Base-by-base conservation (phyloP, 2,113 vertebrate species). In the Oryzias celebensis region DNA sequence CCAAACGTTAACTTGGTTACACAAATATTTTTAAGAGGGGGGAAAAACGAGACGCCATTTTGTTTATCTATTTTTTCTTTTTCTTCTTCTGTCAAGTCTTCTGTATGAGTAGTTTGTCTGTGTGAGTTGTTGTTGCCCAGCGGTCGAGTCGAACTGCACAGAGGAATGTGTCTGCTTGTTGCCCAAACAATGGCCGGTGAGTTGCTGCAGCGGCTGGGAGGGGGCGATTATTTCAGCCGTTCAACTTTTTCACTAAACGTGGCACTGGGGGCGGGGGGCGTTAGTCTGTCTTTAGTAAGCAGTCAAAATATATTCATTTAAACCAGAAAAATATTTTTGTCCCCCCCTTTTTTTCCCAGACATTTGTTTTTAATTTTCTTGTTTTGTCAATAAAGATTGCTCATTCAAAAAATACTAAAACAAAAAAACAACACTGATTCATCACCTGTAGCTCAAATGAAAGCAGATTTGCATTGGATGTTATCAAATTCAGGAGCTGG, bases 101-200 rank as follows among this genome's bases (percentile, higher is more conserved):
- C n/a, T 13, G 12, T 15, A 0, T 1, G 7, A 18, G 26, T 42
- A 17, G 23, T 4, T 44, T 57, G 2, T 64, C 54, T 68, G 23
- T 47, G 52, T 14, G 28, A 12, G 20, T 6, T 4, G 57, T 42
- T 45, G 74, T 83, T 76, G 71, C 82, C 74, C 78, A 75, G 80
- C 70, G 74, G 80, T 75, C 82, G 77, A 77, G 75, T 51, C 52
- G 49, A 5, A 24, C 53, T 71, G 68, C 83, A 58, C 87, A 78
- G 70, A 28, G 86, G 89, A 88, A 89, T 89, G 89, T 86, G 82
- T 54, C 63, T 73, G 85, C 78, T 87, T 86, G 86, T 86, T 84
- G 80, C 79, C 85, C 79, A 78, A 86, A 89, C 86, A 89, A 89
- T 89, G 79, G 85, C 77, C 75, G 80, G 62, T 20, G 78, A 83